Percentiles rank a stretch among this genome's conserved stretches.
phyloP scores from a whole-genome alignment of 2,797 vertebrate genomes.

The Mormyrus hasselquistii region DNA sequence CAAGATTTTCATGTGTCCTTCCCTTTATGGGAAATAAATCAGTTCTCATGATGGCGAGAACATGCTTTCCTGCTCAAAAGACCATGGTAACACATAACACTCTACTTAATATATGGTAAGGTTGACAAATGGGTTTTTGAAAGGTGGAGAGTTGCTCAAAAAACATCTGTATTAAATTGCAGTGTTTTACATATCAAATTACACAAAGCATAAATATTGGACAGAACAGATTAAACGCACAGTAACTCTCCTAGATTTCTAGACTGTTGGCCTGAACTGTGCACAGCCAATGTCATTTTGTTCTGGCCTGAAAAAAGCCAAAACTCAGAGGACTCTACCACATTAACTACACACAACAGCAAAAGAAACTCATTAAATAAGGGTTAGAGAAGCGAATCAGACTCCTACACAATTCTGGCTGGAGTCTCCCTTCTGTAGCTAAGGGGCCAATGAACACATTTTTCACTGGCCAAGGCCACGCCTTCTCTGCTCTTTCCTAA shows the following conservation, averaged over 20 bases:
- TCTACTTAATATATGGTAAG: not conserved
- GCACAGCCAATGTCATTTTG: not conserved
- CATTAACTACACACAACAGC: not conserved
- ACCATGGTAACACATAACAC: not conserved
- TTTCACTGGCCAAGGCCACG: not conserved
- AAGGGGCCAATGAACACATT: not conserved
- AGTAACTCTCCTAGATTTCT: not conserved
- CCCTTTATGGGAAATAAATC: not conserved
- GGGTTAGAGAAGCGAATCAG: constrained; percentile 9
- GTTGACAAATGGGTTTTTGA: not conserved
- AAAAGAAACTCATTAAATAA: constrained; percentile 16
- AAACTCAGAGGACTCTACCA: not conserved
- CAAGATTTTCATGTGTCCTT: not conserved
- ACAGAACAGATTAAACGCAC: not conserved
- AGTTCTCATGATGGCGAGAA: not conserved
- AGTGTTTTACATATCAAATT: not conserved
- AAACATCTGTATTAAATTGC: constrained; percentile 6
- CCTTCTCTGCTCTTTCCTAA: not conserved
- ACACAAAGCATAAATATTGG: not conserved
- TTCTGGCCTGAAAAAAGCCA: not conserved
- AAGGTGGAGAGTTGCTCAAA: not conserved
- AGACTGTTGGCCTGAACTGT: not conserved
- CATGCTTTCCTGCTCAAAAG: not conserved
- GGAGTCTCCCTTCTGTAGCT: not conserved
- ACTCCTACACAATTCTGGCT: not conserved